These are phyloP conservation scores for Latrodectus elegans DNA, from an alignment of 2,888 invertebrate species.

Conservation along the genomic window DNA sequence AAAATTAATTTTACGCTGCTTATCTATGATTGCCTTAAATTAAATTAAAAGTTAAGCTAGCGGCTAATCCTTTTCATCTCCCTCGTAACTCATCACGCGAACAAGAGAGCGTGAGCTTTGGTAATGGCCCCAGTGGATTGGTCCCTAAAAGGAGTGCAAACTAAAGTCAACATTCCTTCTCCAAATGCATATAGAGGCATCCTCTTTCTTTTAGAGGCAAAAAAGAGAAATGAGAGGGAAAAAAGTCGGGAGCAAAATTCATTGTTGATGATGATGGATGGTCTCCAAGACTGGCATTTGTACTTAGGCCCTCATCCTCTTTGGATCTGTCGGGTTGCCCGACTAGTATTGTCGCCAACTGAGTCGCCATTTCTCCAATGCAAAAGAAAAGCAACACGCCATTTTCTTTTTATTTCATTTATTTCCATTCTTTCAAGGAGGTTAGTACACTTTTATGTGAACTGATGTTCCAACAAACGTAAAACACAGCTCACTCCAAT, in stretches of 20 bases:
- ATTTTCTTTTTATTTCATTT: too few relatives aligned
- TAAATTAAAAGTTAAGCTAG: slow-evolving; percentile 34
- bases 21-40: background rate
- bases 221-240: slow-evolving; percentile 15
- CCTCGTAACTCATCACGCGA: background rate
- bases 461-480: too few relatives aligned
- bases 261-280: slow-evolving; percentile 69
- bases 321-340: slow-evolving; percentile 54
- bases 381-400: too few relatives aligned
- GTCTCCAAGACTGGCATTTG: slow-evolving; percentile 51
- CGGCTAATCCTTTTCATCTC: slow-evolving; percentile 17
- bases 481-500: too few relatives aligned
- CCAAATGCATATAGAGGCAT: slow-evolving; percentile 58
- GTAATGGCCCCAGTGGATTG: slow-evolving; percentile 38
- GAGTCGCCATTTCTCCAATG: slow-evolving; percentile 3
- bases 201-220: slow-evolving; percentile 43
- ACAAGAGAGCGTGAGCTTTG: slow-evolving; percentile 39
- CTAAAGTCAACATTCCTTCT: slow-evolving; percentile 61
- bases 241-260: slow-evolving; percentile 65
- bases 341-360: slow-evolving; percentile 39
- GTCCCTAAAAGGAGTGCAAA: slow-evolving; percentile 35
- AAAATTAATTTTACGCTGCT: background rate
- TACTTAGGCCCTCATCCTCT: slow-evolving; percentile 58
- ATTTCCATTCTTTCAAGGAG: too few relatives aligned
- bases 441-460: too few relatives aligned